A percentile compares a stretch with the other conserved stretches of the same genome.
These are phyloP conservation scores for Salvator merianae DNA, from an alignment of 2,113 vertebrate species.

Conservation along the genomic window DNA sequence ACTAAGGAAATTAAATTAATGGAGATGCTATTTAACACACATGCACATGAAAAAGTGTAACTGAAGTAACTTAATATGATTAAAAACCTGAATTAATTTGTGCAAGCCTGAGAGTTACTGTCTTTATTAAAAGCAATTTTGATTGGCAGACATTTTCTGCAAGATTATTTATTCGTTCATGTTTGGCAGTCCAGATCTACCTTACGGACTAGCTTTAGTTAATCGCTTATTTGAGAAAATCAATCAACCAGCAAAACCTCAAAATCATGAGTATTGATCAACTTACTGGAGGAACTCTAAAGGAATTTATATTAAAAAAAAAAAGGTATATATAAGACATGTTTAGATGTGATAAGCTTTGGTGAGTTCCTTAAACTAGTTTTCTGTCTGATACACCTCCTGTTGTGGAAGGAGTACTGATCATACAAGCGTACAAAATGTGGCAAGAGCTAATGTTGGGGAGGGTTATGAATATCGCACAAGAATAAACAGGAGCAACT, in stretches of 20 bases:
- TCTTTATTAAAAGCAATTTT: slow-evolving; percentile 37
- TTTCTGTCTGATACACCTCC: not conserved
- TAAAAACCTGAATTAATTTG: slow-evolving; percentile 55
- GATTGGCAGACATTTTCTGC: slow-evolving; percentile 33
- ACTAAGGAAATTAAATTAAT: slow-evolving; percentile 51
- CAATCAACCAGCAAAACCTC: not conserved
- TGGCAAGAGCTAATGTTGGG: not conserved
- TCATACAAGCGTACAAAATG: not conserved
- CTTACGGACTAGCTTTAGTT: slow-evolving; percentile 44
- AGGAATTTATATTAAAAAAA: not conserved
- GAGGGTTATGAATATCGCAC: not conserved
- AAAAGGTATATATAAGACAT: not conserved
- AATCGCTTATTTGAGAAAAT: slow-evolving; percentile 34
- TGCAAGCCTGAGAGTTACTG: slow-evolving; percentile 24
- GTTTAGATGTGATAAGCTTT: no score
- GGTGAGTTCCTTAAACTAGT: not conserved
- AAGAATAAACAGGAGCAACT: not conserved
- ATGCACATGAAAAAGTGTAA: slow-evolving; percentile 33
- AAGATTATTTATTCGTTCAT: slow-evolving; percentile 58
- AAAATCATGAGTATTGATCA: not conserved
- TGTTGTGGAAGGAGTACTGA: not conserved
- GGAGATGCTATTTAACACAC: slow-evolving; percentile 20
- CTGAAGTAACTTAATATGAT: slow-evolving; percentile 48
- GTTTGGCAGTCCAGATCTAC: slow-evolving; percentile 31
- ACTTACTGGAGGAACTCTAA: not conserved